Percentiles rank a stretch among this genome's conserved stretches.
phyloP scores from a whole-genome alignment of 2,797 vertebrate species.

The Oryzias sinensis region DNA sequence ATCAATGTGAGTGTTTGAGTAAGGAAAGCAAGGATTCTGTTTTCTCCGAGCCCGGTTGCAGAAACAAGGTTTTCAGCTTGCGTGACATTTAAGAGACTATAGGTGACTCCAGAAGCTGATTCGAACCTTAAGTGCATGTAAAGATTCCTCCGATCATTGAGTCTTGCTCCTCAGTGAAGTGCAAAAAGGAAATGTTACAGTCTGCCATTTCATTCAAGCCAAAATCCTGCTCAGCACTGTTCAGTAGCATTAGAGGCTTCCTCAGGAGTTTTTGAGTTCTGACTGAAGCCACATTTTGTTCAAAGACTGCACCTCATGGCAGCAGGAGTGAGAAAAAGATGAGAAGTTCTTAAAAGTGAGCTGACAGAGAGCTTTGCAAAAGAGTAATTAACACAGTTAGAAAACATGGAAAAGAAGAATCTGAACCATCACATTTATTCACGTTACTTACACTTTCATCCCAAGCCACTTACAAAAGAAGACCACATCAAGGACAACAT shows the following conservation, averaged over 20 bases:
- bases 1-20: too few relatives aligned
- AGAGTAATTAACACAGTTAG: constrained; percentile 2
- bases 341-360: constrained; percentile 32
- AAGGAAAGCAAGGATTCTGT: too few relatives aligned
- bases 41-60: too few relatives aligned
- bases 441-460: neutral
- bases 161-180: constrained; percentile 36
- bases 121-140: neutral
- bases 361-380: constrained; percentile 6
- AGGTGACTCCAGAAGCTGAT: too few relatives aligned
- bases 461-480: neutral
- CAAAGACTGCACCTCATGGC: constrained; percentile 47
- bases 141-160: constrained; percentile 22
- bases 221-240: too few relatives aligned
- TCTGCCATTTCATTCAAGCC: too few relatives aligned
- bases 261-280: too few relatives aligned
- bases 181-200: constrained; percentile 6
- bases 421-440: neutral
- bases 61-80: too few relatives aligned
- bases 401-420: neutral
- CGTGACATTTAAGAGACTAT: too few relatives aligned
- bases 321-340: constrained; percentile 38
- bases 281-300: neutral
- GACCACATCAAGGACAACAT: neutral
- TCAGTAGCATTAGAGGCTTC: too few relatives aligned